Conservation (phyloP, 2,113 vertebrate genomes). For the Lamprotornis superbus region DNA sequence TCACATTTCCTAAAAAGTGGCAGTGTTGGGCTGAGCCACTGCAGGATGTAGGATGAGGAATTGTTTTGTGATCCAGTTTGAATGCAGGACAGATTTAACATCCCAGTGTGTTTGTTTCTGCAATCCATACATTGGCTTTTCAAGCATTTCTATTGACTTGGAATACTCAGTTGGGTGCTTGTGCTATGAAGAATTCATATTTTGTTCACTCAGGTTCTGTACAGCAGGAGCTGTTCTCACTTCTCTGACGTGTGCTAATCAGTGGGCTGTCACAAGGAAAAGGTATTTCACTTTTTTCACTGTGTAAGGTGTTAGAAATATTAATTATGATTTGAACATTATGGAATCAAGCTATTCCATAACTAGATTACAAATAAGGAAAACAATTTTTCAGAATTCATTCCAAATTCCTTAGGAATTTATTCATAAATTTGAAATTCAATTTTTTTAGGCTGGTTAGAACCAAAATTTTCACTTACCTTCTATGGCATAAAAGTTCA, state of each 20-base stretch:
- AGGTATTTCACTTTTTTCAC: not conserved
- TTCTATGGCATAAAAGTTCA: not conserved
- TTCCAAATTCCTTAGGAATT: not conserved
- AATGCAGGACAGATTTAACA: not conserved
- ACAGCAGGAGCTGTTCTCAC: not conserved
- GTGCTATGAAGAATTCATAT: not conserved
- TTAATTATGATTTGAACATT: not conserved
- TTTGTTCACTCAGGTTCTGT: not conserved
- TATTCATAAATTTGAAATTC: not conserved
- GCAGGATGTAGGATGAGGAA: conserved; percentile 18
- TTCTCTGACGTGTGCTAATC: not conserved
- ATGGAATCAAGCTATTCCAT: not conserved
- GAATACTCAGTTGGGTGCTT: not conserved
- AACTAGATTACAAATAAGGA: not conserved
- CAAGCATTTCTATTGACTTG: not conserved
- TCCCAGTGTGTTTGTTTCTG: not conserved
- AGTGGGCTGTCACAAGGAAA: not conserved
- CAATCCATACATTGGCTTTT: not conserved
- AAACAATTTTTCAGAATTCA: not conserved
- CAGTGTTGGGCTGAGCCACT: not conserved
- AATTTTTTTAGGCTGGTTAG: not conserved
- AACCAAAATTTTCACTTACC: not conserved
- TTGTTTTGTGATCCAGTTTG: not conserved
- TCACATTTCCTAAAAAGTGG: conserved; percentile 52
- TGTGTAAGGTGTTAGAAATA: not conserved